Conservation (phyloP, 2,888 invertebrate genomes). For the Eupithecia insigniata region DNA sequence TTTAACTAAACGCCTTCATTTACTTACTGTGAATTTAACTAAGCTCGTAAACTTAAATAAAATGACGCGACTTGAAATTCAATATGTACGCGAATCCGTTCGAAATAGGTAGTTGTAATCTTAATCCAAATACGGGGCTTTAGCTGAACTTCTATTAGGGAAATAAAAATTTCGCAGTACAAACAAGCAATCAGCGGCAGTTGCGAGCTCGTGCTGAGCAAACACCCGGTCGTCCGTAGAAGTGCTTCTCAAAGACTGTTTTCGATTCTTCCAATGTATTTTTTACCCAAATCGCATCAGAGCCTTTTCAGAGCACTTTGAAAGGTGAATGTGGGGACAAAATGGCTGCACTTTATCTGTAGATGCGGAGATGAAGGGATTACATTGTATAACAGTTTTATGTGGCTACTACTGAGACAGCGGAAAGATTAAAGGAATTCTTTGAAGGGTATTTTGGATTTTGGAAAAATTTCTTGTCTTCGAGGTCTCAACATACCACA, state of each 20-base stretch:
- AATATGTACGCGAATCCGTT: conserved; percentile 35
- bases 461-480: neutral
- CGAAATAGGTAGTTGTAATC: conserved; percentile 47
- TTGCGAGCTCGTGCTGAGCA: conserved; percentile 74
- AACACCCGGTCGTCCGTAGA: conserved; percentile 59
- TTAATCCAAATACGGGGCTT: conserved; percentile 55
- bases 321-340: conserved; percentile 46
- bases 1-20: conserved; percentile 21
- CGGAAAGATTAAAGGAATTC: neutral
- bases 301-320: conserved; percentile 52
- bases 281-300: conserved; percentile 62
- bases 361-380: conserved; percentile 17
- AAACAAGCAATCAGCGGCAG: conserved; percentile 81
- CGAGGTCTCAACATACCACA: neutral
- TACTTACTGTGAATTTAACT: conserved; percentile 19
- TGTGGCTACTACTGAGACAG: conserved; percentile 18
- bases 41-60: conserved; percentile 27
- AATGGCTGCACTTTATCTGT: conserved; percentile 41
- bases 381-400: conserved; percentile 22
- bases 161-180: conserved; percentile 76
- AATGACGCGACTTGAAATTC: conserved; percentile 33
- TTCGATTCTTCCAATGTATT: conserved; percentile 63
- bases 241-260: conserved; percentile 73
- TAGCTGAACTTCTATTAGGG: conserved; percentile 57
- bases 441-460: neutral